phyloP scores from a whole-genome alignment of 2,888 invertebrate genomes.

The Parapristionchus giblindavisi region DNA sequence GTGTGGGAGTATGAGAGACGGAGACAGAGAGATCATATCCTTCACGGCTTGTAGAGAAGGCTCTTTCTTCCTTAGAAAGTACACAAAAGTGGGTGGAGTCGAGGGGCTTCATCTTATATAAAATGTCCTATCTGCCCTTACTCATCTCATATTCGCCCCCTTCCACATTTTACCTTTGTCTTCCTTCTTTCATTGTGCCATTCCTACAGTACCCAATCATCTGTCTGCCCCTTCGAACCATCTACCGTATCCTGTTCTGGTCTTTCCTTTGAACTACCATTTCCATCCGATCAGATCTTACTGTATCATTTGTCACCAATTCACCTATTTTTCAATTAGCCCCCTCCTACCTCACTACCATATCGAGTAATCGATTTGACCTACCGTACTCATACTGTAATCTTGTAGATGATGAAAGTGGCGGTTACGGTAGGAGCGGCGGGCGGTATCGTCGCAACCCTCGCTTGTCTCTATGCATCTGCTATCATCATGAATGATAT shows the following conservation, averaged over 20 bases:
- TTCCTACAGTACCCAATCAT: background rate
- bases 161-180: background rate
- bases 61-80: too few species aligned
- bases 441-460: slow-evolving; percentile 49
- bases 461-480: slow-evolving; percentile 55
- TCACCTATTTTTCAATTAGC: background rate
- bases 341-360: background rate
- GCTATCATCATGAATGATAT: slow-evolving; percentile 59
- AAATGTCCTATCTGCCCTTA: too few species aligned
- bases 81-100: too few species aligned
- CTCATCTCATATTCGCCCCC: background rate
- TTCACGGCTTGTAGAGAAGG: too few species aligned
- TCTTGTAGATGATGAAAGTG: slow-evolving; percentile 51
- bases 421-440: slow-evolving; percentile 55
- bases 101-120: too few species aligned
- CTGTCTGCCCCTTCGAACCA: background rate
- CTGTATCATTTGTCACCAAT: background rate
- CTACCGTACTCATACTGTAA: background rate
- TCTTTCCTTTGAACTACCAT: background rate
- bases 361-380: too few species aligned
- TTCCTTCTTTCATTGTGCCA: background rate
- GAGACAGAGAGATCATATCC: too few species aligned
- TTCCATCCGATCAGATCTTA: background rate
- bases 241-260: background rate
- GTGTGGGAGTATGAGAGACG: too few species aligned